Percentiles rank a stretch among this genome's conserved stretches.
Evolutionary conservation across 1,140 invertebrate genomes (phyloP).

Genomic region (fruit fly (Drosophila melanogaster)): DNA sequence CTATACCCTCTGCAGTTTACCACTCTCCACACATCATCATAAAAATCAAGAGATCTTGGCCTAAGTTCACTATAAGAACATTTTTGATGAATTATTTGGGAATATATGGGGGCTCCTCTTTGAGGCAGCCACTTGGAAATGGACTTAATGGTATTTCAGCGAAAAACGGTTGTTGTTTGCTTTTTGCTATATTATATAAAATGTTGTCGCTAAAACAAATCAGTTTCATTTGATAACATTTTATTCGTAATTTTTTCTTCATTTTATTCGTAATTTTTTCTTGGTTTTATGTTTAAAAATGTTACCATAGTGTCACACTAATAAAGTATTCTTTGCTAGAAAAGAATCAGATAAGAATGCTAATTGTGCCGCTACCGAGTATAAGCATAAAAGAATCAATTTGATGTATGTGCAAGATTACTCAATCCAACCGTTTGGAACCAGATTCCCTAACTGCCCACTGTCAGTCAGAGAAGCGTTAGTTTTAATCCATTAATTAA

Average conservation of each 20-base stretch:
- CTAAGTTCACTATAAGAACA: slow-evolving; percentile 37
- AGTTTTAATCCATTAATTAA: slow-evolving; percentile 82
- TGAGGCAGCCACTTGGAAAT: slow-evolving; percentile 11
- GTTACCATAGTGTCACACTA: no score
- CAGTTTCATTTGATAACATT: not conserved
- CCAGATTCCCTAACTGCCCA: slow-evolving; percentile 24
- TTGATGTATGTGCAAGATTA: not conserved
- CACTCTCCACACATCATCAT: slow-evolving; percentile 21
- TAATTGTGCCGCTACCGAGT: no score
- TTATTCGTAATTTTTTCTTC: no score
- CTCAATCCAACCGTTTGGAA: slow-evolving; percentile 20
- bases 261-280: no score
- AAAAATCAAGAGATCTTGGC: slow-evolving; percentile 38
- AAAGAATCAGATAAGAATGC: no score
- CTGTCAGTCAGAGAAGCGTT: slow-evolving; percentile 6
- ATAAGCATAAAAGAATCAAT: no score
- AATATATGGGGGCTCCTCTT: slow-evolving; percentile 20
- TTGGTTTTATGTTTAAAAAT: no score
- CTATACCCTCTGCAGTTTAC: slow-evolving; percentile 19
- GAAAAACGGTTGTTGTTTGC: slow-evolving; percentile 2
- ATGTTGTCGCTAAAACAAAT: not conserved
- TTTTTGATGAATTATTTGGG: slow-evolving; percentile 48
- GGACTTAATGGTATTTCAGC: not conserved
- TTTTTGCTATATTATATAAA: not conserved
- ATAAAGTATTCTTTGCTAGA: no score